Base-by-base conservation (phyloP, 2,888 invertebrate species). In the Autographa gamma region DNA sequence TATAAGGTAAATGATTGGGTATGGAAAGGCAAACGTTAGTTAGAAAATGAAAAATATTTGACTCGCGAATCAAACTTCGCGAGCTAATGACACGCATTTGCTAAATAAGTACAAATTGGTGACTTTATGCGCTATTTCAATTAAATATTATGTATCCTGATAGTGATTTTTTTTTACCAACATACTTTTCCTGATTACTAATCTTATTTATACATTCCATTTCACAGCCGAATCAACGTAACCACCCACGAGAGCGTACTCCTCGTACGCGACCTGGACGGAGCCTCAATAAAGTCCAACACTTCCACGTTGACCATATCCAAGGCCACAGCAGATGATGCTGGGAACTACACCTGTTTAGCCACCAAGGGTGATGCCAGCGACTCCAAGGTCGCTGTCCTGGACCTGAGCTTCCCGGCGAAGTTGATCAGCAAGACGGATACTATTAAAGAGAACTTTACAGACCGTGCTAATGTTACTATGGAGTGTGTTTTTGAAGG, bases 401-500 rank as follows among this genome's bases (percentile, higher is more conserved):
- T 95, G 25, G 89, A 94, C 71, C 76, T 94, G 61, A 89, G 90
- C 31, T 93, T 93, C 19, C 81, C 86, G 0, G 92, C 88, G 0
- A 88, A 79, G 18, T 77, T 92, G 32, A 58, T 91, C n/a, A 86
- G 85, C 34, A 84, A 80, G 4, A 91, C 91, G 0, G 60, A 80
- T 0, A 86, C 90, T 0, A 80, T 93, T n/a, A 80, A 73, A 11
- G 83, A 84, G 38, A 90, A 91, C 65, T 82, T 87, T 0, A 85
- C 89, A 0, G 84, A 90, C 9, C 82, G 83, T 14, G 84, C 76
- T 0, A 88, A 86, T 64, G 86, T 92, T 0, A 86, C 83, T 0
- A 74, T 94, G 84, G 81, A 80, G 48, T 96, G 96, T 84, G 75
- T 89, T 61, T 96, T 95, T 84, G 91, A 95, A 92, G 92, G 96